These are phyloP conservation scores for Australoheros scitulus DNA, from an alignment of 2,113 vertebrate genomes.

Conservation along the genomic window DNA sequence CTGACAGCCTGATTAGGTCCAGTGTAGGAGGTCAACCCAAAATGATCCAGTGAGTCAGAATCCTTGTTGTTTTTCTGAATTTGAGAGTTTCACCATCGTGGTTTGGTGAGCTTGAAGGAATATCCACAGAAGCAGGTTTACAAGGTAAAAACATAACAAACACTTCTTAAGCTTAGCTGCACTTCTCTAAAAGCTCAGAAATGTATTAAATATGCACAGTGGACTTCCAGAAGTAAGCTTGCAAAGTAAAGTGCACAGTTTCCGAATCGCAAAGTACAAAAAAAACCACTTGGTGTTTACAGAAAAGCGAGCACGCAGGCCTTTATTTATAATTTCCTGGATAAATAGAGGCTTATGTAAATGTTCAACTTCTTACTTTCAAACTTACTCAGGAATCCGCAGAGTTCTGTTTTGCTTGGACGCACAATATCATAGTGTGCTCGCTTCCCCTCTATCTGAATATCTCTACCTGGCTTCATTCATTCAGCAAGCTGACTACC, in stretches of 20 bases:
- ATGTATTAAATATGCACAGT: not conserved
- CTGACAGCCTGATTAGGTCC: slow-evolving; percentile 7
- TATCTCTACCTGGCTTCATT: slow-evolving; percentile 29
- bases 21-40: slow-evolving; percentile 23
- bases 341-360: slow-evolving; percentile 23
- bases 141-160: not conserved
- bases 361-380: slow-evolving; percentile 14
- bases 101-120: slow-evolving; percentile 13
- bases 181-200: not conserved
- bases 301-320: not conserved
- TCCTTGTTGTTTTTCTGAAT: slow-evolving; percentile 19
- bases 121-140: not conserved
- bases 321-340: slow-evolving; percentile 15
- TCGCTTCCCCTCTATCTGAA: slow-evolving; percentile 11
- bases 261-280: not conserved
- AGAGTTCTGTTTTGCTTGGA: slow-evolving; percentile 10
- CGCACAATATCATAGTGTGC: slow-evolving; percentile 4
- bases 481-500: slow-evolving; percentile 12
- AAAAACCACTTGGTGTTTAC: not conserved
- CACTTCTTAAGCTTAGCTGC: not conserved
- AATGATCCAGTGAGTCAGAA: slow-evolving; percentile 32
- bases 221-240: not conserved
- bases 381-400: slow-evolving; percentile 5
- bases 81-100: not conserved
- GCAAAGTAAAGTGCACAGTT: not conserved